Conservation (phyloP, 2,113 vertebrate genomes). For the Polypterus bichir region DNA sequence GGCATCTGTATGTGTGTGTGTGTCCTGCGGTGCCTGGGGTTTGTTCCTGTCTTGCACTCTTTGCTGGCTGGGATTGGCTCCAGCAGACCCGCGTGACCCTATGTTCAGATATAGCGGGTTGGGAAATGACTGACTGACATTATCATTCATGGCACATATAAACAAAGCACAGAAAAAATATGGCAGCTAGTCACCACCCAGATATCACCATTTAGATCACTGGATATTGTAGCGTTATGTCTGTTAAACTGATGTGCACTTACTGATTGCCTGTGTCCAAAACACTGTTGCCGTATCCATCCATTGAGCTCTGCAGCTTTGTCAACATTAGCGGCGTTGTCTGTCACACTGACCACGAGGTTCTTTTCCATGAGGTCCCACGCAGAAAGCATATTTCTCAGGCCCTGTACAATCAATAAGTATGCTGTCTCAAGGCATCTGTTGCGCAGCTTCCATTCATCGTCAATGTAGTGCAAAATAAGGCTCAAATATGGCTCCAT, state of each 20-base stretch:
- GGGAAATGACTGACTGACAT: too few relatives aligned
- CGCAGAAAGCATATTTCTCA: slow-evolving; percentile 3
- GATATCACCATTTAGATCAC: too few relatives aligned
- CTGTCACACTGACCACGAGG: slow-evolving; percentile 7
- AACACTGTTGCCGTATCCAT: slow-evolving; percentile 4
- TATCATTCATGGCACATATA: too few relatives aligned
- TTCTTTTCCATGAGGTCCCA: slow-evolving; percentile 11
- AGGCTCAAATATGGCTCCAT: slow-evolving; percentile 12
- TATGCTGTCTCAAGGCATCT: slow-evolving; percentile 15
- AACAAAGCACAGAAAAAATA: too few relatives aligned
- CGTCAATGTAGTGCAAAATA: slow-evolving; percentile 14
- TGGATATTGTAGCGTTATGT: too few relatives aligned
- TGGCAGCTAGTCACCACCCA: too few relatives aligned
- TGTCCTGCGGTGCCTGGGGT: too few relatives aligned
- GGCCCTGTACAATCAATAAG: slow-evolving; percentile 12
- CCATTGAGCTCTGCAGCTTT: slow-evolving; percentile 7
- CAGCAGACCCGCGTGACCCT: too few relatives aligned
- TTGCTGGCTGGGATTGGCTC: too few relatives aligned
- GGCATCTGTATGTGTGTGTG: too few relatives aligned
- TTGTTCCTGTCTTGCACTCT: too few relatives aligned
- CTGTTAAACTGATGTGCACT: not conserved
- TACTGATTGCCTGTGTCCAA: slow-evolving; percentile 3
- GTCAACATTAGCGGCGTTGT: slow-evolving; percentile 4
- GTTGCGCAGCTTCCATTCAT: slow-evolving; percentile 9
- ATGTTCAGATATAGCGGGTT: too few relatives aligned